A percentile compares a stretch with the other conserved stretches of the same genome.
phyloP scores from a whole-genome alignment of 2,113 vertebrate genomes.

The cattle (Bos taurus) region DNA sequence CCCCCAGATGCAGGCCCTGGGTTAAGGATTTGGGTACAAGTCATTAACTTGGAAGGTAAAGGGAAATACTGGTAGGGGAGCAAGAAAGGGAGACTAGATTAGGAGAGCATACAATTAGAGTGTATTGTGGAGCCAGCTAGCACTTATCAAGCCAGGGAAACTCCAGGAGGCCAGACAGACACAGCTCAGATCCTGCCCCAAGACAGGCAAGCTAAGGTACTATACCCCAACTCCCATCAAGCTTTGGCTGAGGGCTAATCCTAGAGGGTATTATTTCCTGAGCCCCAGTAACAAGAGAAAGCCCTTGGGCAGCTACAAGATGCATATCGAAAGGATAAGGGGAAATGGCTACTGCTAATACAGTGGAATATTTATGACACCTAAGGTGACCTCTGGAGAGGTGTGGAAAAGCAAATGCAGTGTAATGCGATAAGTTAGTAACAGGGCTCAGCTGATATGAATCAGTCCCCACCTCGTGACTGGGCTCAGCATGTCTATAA shows the following conservation, averaged over 20 bases:
- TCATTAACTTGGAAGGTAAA: background rate
- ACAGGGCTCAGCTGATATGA: background rate
- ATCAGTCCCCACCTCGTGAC: fast-evolving
- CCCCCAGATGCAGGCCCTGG: too few relatives aligned
- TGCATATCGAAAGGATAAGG: background rate
- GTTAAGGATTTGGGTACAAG: background rate
- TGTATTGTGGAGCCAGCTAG: fast-evolving
- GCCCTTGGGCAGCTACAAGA: background rate
- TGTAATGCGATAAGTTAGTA: background rate
- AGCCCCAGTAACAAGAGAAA: background rate
- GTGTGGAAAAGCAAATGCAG: background rate
- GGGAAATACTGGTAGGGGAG: background rate
- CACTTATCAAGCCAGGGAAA: background rate
- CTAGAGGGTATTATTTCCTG: background rate
- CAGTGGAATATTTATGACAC: background rate
- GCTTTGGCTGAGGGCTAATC: background rate
- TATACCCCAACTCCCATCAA: fast-evolving
- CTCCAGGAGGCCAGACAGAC: background rate
- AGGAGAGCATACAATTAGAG: background rate
- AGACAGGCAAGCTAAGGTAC: background rate
- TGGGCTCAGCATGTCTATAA: background rate
- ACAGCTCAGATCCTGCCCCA: background rate
- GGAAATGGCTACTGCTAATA: too few relatives aligned
- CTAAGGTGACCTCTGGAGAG: background rate
- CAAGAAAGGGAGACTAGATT: background rate